Percentiles rank a stretch among this genome's conserved stretches.
Conservation (phyloP, 2,888 invertebrate species). For the Nycteola revayana region DNA sequence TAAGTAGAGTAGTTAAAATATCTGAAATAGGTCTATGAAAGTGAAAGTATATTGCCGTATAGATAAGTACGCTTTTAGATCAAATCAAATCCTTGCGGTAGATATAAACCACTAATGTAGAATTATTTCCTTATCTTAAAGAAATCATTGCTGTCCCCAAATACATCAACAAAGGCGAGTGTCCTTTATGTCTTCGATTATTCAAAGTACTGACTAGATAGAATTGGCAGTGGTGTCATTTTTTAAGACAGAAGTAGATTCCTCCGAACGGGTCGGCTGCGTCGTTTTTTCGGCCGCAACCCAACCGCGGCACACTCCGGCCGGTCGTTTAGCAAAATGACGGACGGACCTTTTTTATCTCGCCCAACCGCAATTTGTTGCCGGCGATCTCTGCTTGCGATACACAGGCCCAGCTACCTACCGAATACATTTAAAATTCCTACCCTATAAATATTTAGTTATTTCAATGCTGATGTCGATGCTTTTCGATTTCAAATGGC, state of each 20-base stretch:
- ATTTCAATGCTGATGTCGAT: constrained; percentile 45
- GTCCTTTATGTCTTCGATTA: constrained; percentile 2
- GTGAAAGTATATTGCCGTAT: too few relatives aligned
- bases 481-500: constrained; percentile 40
- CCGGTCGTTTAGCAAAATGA: constrained; percentile 77
- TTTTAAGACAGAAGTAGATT: constrained; percentile 52
- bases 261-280: constrained; percentile 43
- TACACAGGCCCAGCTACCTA: constrained; percentile 52
- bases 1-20: too few relatives aligned
- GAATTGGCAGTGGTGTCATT: constrained; percentile 64
- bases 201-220: constrained; percentile 41
- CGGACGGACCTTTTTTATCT: constrained; percentile 80
- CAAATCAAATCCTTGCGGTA: too few relatives aligned
- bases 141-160: too few relatives aligned
- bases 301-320: constrained; percentile 49
- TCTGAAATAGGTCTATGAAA: too few relatives aligned
- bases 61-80: too few relatives aligned
- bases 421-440: constrained; percentile 65
- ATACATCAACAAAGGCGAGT: too few relatives aligned
- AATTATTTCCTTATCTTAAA: too few relatives aligned
- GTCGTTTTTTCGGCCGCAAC: constrained; percentile 56
- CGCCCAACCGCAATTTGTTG: constrained; percentile 76
- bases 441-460: constrained; percentile 61
- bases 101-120: too few relatives aligned
- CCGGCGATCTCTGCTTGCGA: constrained; percentile 68